Conservation (phyloP, 92 coral and sea anemone species). For the Muricea muricata region DNA sequence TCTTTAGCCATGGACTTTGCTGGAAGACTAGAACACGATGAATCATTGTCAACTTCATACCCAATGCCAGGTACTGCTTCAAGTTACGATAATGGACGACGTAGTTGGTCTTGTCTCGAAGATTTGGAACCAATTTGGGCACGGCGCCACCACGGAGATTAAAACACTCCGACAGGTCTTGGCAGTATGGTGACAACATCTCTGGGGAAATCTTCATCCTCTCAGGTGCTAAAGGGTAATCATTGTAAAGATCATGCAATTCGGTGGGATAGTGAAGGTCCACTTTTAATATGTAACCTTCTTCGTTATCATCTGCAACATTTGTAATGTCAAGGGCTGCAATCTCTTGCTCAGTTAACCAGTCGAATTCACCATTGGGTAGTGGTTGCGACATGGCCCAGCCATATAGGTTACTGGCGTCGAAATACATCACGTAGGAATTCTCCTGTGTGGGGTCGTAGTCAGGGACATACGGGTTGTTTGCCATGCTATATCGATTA, state of each 20-base stretch:
- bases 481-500: background rate
- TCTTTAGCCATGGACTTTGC: constrained; percentile 32
- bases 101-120: constrained; percentile 20
- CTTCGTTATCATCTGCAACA: constrained; percentile 20
- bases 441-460: constrained; percentile 27
- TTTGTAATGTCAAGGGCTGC: constrained; percentile 22
- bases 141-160: constrained; percentile 1
- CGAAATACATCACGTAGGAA: constrained; percentile 19
- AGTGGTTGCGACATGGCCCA: constrained; percentile 33
- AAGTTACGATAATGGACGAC: constrained; percentile 30
- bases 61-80: constrained; percentile 7
- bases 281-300: constrained; percentile 1
- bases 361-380: background rate
- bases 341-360: constrained; percentile 46
- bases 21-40: constrained; percentile 38
- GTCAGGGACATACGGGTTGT: background rate
- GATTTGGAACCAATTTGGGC: constrained; percentile 27
- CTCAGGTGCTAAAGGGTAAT: constrained; percentile 50
- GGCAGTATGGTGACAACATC: constrained; percentile 24
- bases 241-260: constrained; percentile 44
- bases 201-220: background rate
- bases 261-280: constrained; percentile 29
- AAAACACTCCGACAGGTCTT: background rate
- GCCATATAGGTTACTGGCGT: constrained; percentile 23
- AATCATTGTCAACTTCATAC: constrained; percentile 22